These are phyloP conservation scores for Lerista edwardsae DNA, from an alignment of 2,797 vertebrate species.

Conservation along the genomic window DNA sequence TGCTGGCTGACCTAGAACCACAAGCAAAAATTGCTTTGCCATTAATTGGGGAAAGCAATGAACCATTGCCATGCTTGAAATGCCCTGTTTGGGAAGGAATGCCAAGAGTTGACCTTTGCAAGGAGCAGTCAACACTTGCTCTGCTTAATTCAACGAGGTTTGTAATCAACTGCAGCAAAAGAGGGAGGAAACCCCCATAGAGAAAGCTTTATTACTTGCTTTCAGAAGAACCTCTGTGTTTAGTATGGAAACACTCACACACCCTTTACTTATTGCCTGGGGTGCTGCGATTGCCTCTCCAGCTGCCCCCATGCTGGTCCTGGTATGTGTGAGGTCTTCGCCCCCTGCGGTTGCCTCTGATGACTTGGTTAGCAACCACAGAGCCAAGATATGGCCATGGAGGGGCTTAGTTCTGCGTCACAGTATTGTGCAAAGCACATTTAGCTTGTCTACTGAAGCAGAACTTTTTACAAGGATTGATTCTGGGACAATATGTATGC, in stretches of 20 bases:
- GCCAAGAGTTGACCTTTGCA: not conserved
- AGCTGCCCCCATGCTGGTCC: not conserved
- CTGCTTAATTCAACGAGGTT: not conserved
- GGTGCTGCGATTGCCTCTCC: not conserved
- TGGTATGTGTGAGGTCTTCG: not conserved
- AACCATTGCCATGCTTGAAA: not conserved
- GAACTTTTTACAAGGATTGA: no score
- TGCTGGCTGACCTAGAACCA: not conserved
- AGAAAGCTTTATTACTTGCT: conserved; percentile 13
- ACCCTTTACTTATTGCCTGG: not conserved
- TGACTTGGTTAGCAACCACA: no score
- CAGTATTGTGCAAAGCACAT: no score
- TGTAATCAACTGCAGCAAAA: conserved; percentile 17
- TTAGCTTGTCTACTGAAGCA: no score
- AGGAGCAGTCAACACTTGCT: not conserved
- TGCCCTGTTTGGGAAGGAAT: not conserved
- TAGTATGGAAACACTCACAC: no score
- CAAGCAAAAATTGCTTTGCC: not conserved
- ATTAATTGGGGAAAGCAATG: not conserved
- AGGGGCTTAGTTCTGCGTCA: no score
- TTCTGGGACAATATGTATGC: no score
- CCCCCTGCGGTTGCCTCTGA: no score
- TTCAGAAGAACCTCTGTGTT: not conserved
- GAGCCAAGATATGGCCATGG: no score
- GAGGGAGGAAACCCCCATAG: conserved; percentile 8